These are phyloP conservation scores for Guaruba guarouba DNA, from an alignment of 2,113 vertebrate genomes.

Conservation along the genomic window DNA sequence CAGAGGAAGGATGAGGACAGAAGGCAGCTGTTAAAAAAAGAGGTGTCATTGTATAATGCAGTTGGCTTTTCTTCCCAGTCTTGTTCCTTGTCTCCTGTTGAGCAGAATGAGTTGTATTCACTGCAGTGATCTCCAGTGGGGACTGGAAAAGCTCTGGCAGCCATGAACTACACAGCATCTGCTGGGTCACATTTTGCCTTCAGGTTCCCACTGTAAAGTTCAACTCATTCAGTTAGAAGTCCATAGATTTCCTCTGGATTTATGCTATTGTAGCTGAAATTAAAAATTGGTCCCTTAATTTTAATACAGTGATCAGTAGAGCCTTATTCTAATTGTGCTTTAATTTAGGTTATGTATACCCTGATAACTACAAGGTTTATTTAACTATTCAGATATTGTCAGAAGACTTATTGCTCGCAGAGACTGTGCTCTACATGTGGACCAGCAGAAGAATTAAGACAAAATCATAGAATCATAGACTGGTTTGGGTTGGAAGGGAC, in stretches of 20 bases:
- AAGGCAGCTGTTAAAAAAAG: background rate
- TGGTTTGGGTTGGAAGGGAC: background rate
- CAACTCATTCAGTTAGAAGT: background rate
- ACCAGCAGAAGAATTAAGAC: background rate
- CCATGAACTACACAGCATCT: background rate
- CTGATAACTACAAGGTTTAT: background rate
- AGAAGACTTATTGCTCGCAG: background rate
- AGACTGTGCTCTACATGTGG: background rate
- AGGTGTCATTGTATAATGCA: background rate
- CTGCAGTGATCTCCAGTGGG: background rate
- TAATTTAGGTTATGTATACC: background rate
- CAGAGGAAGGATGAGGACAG: background rate
- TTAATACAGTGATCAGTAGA: background rate
- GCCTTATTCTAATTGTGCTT: background rate
- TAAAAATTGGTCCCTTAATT: background rate
- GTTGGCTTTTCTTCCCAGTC: background rate
- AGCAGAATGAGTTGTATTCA: background rate
- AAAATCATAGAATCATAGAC: background rate
- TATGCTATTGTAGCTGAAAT: background rate
- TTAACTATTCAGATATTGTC: background rate
- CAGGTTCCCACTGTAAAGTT: background rate
- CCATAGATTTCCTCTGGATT: background rate
- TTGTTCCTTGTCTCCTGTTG: background rate
- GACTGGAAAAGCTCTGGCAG: background rate
- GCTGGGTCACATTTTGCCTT: background rate